Base-by-base conservation (phyloP, 2,797 vertebrate genomes). In the Chloroceryle amazona region DNA sequence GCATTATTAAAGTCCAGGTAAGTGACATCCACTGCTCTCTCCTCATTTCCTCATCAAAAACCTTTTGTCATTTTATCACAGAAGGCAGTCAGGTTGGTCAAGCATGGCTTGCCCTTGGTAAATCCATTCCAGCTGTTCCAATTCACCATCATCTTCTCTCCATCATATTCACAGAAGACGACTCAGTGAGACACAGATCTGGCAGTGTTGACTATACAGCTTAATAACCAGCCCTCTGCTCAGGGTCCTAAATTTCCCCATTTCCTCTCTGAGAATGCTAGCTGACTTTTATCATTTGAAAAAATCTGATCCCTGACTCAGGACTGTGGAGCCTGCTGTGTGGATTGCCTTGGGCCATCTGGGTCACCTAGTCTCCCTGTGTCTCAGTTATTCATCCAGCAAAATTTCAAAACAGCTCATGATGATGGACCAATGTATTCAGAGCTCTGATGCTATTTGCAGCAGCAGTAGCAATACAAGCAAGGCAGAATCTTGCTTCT, bases 351-450 rank as follows among this genome's bases (percentile, higher is more conserved):
- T 78, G 80, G 72, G 60, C 46, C n/a, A 39, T 35, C 37, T 54
- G 67, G 86, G 60, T 80, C 80, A 84, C 60, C 37, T 75, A n/a
- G 19, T 46, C 46, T 90, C 37, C 25, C 72, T 73, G 25, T 39
- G 65, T 23, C 75, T 88, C 41, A 35, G n/a, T 68, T 91, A 75
- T 61, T 88, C 72, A 88, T 66, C 46, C 72, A 78, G 7, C 37
- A 61, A 51, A 79, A 51, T 55, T 76, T 76, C 49, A 82, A 57
- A 86, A 37, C 20, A 49, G 67, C 25, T 57, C 46, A 35, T 3
- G 8, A 61, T 63, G 54, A 29, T 1, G 2, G 23, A 28, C 8
- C 0, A 0, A 20, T 2, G 2, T 9, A 12, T 57, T 88, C 58
- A 57, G 67, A 61, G 49, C 46, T 65, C n/a, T 57, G 51, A 58